Conservation (phyloP, 2,888 invertebrate species). For the Azorinus chamasolen region DNA sequence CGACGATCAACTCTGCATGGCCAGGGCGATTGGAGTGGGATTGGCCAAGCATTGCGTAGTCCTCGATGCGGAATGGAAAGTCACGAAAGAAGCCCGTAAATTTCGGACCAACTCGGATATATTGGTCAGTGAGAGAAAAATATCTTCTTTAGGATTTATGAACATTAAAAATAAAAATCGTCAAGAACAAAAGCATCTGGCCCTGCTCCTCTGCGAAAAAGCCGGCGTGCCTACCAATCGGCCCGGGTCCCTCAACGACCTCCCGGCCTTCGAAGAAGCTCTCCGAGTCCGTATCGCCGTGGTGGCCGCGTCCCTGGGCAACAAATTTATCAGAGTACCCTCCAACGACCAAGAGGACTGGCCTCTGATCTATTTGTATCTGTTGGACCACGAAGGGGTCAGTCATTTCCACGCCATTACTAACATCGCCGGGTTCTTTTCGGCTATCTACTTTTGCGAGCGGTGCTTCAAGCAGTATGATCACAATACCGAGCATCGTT, state of each 20-base stretch:
- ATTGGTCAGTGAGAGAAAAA: not conserved
- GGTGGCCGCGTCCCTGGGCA: slow-evolving; percentile 18
- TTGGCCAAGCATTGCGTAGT: slow-evolving; percentile 18
- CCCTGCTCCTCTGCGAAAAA: too few species aligned
- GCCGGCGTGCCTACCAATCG: slow-evolving; percentile 18
- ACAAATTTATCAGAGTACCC: slow-evolving; percentile 4
- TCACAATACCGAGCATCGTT: not conserved
- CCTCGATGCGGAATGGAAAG: slow-evolving; percentile 1
- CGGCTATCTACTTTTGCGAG: slow-evolving; percentile 4
- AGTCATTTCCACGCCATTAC: slow-evolving; percentile 29
- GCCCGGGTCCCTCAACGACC: slow-evolving; percentile 2
- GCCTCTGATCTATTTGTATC: slow-evolving; percentile 7
- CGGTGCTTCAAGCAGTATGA: slow-evolving; percentile 8
- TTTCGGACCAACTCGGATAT: not conserved
- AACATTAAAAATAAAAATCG: slow-evolving; percentile 3
- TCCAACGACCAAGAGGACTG: slow-evolving; percentile 9
- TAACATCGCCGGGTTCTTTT: slow-evolving; percentile 1
- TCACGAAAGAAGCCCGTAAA: not conserved
- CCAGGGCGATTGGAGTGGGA: slow-evolving; percentile 20
- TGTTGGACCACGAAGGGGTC: slow-evolving; percentile 12
- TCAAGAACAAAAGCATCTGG: slow-evolving; percentile 6
- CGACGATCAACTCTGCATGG: slow-evolving; percentile 14
- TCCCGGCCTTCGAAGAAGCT: slow-evolving; percentile 6
- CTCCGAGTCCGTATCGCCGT: slow-evolving; percentile 17
- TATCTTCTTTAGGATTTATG: too few species aligned